phyloP scores from a whole-genome alignment of 2,113 vertebrate species.

The Nettapus auritus region DNA sequence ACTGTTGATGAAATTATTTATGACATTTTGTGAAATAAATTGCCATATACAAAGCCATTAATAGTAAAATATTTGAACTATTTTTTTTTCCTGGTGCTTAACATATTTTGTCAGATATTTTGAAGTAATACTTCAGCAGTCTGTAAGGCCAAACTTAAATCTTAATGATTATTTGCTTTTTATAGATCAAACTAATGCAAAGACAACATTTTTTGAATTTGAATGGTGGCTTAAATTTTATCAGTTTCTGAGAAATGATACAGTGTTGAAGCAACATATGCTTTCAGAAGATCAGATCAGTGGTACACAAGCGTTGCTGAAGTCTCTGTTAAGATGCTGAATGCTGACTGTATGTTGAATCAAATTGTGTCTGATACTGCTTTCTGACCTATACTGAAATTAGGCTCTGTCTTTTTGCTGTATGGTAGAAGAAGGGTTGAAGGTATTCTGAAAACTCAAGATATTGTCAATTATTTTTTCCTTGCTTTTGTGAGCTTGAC shows the following conservation, averaged over 20 bases:
- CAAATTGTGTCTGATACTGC: rapidly evolving
- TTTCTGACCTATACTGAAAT: background rate
- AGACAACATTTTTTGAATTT: background rate
- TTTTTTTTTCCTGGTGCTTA: background rate
- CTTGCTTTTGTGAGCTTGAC: background rate
- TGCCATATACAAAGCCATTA: background rate
- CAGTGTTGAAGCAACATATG: background rate
- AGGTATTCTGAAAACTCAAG: background rate
- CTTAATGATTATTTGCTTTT: background rate
- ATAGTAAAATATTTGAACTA: background rate
- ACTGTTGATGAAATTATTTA: background rate
- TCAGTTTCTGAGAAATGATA: background rate
- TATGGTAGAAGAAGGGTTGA: background rate
- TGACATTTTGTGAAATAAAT: background rate
- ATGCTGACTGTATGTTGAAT: background rate
- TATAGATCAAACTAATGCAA: background rate
- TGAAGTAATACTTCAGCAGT: background rate
- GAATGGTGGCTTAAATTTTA: background rate
- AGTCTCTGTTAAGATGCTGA: background rate
- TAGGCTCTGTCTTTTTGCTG: background rate
- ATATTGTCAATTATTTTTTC: background rate
- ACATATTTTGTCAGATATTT: background rate
- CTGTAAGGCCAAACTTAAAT: background rate
- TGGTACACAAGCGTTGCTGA: background rate
- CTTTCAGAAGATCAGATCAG: background rate